Evolutionary conservation across 2,797 vertebrate genomes (phyloP).

Genomic region (Nyctibius grandis): DNA sequence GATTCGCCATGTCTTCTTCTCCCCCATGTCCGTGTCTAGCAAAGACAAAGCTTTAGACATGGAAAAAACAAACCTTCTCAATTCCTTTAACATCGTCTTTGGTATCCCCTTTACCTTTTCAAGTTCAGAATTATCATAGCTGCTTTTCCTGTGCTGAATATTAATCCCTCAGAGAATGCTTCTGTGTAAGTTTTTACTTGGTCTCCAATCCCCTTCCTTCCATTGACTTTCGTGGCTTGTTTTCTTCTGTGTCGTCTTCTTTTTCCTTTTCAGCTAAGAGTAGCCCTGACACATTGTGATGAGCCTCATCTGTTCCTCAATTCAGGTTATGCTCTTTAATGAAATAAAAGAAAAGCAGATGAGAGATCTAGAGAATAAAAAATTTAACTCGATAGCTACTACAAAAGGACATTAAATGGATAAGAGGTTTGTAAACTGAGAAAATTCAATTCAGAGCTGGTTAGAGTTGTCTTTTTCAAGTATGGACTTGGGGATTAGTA

Average conservation of each 20-base stretch:
- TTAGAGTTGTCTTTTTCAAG: not conserved
- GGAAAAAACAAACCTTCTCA: not conserved
- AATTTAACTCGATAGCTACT: not conserved
- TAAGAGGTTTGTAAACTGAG: not conserved
- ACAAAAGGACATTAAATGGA: not conserved
- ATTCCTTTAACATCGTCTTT: not conserved
- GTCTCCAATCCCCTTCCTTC: not conserved
- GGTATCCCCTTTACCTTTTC: not conserved
- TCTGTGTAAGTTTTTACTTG: not conserved
- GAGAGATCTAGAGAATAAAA: conserved; percentile 9
- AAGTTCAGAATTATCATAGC: not conserved
- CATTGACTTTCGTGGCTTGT: not conserved
- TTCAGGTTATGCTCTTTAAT: not conserved
- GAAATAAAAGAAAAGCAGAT: not conserved
- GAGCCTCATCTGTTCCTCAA: not conserved
- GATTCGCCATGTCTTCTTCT: not conserved
- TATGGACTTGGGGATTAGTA: not conserved
- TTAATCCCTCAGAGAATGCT: not conserved
- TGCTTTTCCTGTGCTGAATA: not conserved
- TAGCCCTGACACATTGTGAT: not conserved
- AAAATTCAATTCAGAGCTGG: not conserved
- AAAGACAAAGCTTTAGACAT: not conserved
- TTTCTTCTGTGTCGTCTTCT: not conserved
- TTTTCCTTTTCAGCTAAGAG: not conserved
- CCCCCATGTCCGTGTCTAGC: not conserved